phyloP scores from a whole-genome alignment of 1,140 invertebrate genomes.

The Asbolus verrucosus region DNA sequence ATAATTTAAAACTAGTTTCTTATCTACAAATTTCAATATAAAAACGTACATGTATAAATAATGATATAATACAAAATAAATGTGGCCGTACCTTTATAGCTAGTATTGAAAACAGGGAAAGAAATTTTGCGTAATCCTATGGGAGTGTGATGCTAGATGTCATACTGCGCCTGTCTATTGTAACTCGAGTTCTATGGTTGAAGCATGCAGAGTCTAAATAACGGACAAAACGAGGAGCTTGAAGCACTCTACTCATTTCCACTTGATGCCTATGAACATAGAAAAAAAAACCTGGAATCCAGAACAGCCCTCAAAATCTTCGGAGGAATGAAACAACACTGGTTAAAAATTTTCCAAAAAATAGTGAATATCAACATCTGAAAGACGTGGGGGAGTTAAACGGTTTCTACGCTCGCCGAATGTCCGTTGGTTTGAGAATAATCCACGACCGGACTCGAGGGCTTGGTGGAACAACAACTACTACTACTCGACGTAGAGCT shows the following conservation, averaged over 20 bases:
- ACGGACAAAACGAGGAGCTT: conserved; percentile 1
- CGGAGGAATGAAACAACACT: conserved; percentile 35
- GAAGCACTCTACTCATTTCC: conserved; percentile 12
- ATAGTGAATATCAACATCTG: conserved; percentile 7
- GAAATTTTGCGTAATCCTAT: neutral
- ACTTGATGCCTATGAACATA: conserved; percentile 1
- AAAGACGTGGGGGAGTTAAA: conserved; percentile 49
- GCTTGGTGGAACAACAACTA: conserved; percentile 44
- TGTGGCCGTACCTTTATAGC: conserved; percentile 12
- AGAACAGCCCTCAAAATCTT: conserved; percentile 31
- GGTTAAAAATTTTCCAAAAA: conserved; percentile 17
- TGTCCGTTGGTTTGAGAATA: conserved; percentile 57
- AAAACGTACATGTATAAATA: conserved; percentile 41
- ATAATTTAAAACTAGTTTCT: conserved; percentile 42
- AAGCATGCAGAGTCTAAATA: conserved; percentile 17
- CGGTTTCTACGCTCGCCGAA: conserved; percentile 50
- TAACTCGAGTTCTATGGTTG: too few species aligned
- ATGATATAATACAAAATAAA: conserved; percentile 31
- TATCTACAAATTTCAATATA: conserved; percentile 45
- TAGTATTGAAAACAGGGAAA: neutral
- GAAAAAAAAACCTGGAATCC: conserved; percentile 14
- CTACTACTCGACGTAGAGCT: conserved; percentile 47
- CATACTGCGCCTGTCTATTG: conserved; percentile 10
- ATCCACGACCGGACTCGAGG: conserved; percentile 50
- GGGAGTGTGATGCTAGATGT: neutral